Evolutionary conservation across 2,113 vertebrate genomes (phyloP).

Genomic region (Pipa parva): DNA sequence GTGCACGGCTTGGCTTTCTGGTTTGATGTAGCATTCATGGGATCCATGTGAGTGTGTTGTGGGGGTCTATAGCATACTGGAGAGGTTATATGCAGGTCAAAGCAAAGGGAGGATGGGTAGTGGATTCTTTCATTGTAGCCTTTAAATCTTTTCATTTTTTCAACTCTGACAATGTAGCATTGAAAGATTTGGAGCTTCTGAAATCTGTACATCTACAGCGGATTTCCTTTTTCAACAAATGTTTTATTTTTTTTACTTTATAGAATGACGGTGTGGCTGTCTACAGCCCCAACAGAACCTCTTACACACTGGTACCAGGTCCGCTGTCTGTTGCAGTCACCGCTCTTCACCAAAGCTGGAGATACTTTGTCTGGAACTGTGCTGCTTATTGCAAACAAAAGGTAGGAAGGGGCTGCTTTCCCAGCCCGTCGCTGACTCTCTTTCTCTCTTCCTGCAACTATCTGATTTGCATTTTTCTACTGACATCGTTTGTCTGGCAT

Average conservation of each 20-base stretch:
- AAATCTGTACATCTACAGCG: too few species aligned
- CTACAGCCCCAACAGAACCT: constrained; percentile 88
- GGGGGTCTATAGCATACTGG: too few species aligned
- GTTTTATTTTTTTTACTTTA: not conserved
- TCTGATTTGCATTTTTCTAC: too few species aligned
- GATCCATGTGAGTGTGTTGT: constrained; percentile 81
- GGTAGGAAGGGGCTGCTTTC: constrained; percentile 54
- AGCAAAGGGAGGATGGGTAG: too few species aligned
- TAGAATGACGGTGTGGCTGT: constrained; percentile 91
- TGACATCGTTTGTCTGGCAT: not conserved
- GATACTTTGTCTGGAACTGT: constrained; percentile 92
- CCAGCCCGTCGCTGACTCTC: not conserved
- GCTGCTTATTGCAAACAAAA: constrained; percentile 86
- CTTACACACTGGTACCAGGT: constrained; percentile 97
- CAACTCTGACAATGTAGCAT: too few species aligned
- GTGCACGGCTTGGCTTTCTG: constrained; percentile 92
- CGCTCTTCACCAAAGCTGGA: constrained; percentile 89
- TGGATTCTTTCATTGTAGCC: not conserved
- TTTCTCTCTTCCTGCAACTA: not conserved
- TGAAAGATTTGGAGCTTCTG: too few species aligned
- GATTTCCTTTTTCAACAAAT: too few species aligned
- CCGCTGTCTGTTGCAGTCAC: constrained; percentile 89
- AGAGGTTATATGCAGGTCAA: too few species aligned
- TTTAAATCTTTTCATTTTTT: not conserved
- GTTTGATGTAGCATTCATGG: constrained; percentile 92